Base-by-base conservation (phyloP, 2,888 invertebrate species). In the Chironomus riparius region DNA sequence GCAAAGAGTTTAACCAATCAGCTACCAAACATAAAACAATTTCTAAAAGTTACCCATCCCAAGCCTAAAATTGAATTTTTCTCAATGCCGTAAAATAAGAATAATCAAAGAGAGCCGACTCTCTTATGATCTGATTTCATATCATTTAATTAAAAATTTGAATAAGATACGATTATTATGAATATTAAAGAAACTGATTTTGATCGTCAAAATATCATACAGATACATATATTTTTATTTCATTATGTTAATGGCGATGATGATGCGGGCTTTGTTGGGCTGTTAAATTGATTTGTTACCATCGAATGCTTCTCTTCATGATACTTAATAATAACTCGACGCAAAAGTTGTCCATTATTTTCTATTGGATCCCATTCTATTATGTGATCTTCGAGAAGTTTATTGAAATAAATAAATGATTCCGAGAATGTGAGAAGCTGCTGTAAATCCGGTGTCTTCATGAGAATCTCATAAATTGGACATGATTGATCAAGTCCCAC, bases 351-450 rank as follows among this genome's bases (percentile, higher is more conserved):
- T 10, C 38, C 38, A 38, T 38, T 38, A 1, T 10, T 38, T 38
- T 38, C 38, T 10, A 10, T 10, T 1, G 38, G 38, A 38, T 47
- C 15, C 73, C 73, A 73, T 15, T 15, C 28, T 10, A 61, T 10
- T 1, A 47, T 47, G 62, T 90, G 89, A 79, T 87, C 88, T 81
- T 90, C 90, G 47, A 73, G 62, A 1, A 65, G 15, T 1, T n/a
- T 47, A 21, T 65, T 18, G 21, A 73, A 65, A 12, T 56, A 47
- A 21, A 90, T 82, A 78, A 90, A 84, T 79, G 89, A 87, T 82
- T 88, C 87, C 13, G 90, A 89, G 83, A 88, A 89, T 79, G 87
- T 87, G 15, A 91, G 85, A 77, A 88, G 89, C 70, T 90, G 83
- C 80, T 90, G 89, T 77, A 90, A 87, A 77, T 87, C 86, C 68